Percentiles rank a stretch among this genome's conserved stretches.
Evolutionary conservation across 1,140 invertebrate genomes (phyloP).

Genomic region (Metaphire vulgaris): DNA sequence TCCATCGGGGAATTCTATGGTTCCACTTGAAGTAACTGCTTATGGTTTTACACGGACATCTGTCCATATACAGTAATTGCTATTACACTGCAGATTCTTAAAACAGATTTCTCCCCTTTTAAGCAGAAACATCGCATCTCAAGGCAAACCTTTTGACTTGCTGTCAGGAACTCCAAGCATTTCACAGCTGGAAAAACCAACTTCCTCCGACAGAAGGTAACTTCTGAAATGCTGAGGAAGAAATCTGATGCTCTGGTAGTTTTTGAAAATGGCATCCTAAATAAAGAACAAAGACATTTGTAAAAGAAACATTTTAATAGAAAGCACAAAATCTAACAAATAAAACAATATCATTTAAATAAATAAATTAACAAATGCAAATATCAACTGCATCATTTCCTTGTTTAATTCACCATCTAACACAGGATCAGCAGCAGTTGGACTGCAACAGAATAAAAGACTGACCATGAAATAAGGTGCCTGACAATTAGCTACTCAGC

Average conservation of each 20-base stretch:
- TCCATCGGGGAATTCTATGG: no score
- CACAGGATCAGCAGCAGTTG: neutral
- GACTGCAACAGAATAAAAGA: no score
- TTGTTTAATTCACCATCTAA: neutral
- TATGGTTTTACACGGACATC: no score
- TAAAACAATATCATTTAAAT: neutral
- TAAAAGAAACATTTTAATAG: slow-evolving; percentile 37
- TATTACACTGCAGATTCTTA: no score
- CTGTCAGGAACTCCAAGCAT: slow-evolving; percentile 75
- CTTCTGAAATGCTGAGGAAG: slow-evolving; percentile 82
- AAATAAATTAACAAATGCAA: neutral
- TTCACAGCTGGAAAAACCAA: slow-evolving; percentile 83
- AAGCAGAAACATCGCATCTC: no score
- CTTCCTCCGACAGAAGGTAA: slow-evolving; percentile 78
- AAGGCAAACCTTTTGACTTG: slow-evolving; percentile 67
- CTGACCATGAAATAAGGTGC: no score
- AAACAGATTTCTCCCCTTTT: no score
- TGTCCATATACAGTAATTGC: no score
- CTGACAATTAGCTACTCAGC: no score
- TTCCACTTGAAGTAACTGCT: no score
- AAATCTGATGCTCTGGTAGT: slow-evolving; percentile 77
- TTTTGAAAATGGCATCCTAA: slow-evolving; percentile 71
- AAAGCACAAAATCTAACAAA: slow-evolving; percentile 25
- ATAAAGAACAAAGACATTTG: slow-evolving; percentile 31
- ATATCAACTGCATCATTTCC: neutral